Percentiles rank a stretch among this genome's conserved stretches.
Conservation (phyloP, 2,113 vertebrate species). For the Crotophaga sulcirostris region DNA sequence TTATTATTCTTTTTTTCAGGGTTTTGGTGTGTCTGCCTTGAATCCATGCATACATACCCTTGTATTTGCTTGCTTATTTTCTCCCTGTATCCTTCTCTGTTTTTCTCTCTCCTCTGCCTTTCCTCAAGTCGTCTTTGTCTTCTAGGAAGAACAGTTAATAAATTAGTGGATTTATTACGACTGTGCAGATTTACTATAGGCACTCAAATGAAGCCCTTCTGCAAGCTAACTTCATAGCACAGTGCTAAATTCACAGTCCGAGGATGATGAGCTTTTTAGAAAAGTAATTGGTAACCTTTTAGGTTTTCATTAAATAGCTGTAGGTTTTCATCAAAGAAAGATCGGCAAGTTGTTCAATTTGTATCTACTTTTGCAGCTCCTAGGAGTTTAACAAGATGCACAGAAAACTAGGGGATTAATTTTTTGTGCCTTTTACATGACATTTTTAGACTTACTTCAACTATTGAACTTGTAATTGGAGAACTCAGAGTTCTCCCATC, state of each 20-base stretch:
- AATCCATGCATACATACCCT: rapidly evolving
- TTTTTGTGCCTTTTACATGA: conserved; percentile 15
- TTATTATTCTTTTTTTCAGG: not conserved
- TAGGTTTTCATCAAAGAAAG: not conserved
- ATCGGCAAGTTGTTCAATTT: conserved; percentile 14
- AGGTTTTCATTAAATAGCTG: not conserved
- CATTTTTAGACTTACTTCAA: conserved; percentile 20
- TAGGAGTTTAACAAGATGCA: not conserved
- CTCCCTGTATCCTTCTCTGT: not conserved
- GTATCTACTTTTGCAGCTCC: not conserved
- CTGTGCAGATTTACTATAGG: not conserved
- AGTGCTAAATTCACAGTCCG: not conserved
- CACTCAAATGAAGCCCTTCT: not conserved
- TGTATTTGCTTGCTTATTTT: not conserved
- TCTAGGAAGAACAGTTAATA: not conserved
- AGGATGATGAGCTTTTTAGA: not conserved
- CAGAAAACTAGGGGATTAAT: not conserved
- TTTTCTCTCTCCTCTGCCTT: not conserved
- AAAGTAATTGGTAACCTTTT: conserved; percentile 28
- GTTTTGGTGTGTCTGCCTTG: not conserved
- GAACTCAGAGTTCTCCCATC: not conserved
- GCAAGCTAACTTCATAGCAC: not conserved
- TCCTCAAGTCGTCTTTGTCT: not conserved
- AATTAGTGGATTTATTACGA: not conserved
- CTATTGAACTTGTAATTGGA: conserved; percentile 17